Evolutionary conservation across 2,888 invertebrate species (phyloP), one percentile per base, ranked within the genome.

Genomic region (Octonoba sinensis): DNA sequence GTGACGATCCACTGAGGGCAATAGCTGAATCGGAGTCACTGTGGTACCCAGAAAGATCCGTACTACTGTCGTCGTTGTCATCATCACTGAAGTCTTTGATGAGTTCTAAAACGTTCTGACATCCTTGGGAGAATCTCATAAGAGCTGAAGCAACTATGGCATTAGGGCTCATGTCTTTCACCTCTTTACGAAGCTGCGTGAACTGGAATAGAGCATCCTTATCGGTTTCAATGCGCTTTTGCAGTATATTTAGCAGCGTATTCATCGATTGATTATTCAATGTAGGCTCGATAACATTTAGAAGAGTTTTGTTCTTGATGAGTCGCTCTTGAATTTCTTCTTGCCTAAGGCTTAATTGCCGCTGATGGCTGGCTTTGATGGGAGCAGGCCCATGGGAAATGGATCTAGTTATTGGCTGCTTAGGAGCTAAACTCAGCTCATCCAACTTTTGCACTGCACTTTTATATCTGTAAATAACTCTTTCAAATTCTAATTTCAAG

Each of bases 241-340:
- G 92, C 54, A 96, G 90, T 60, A 90, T 90, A 15, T 89, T 84
- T 82, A 96, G 90, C 71, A 96, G 91, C 88, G 94, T 94, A 86
- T 94, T 92, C 86, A 96, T 88, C 3, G 93, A 93, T 36, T 94
- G 93, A 87, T 95, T 95, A 87, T 94, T 94, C 86, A 96, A 90
- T 81, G 95, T 93, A 59, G 96, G 91, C 85, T 91, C 91, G 16
- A 90, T 89, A 13, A 90, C 89, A 86, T 91, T 96, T 83, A 96
- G 90, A 49, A 96, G 90, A 0, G 95, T 94, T 89, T 96, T 96
- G 90, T 97, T 96, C 89, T 96, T 96, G 86, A 96, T 96, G 74
- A 97, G 91, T 0, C 96, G 90, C 85, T 95, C 93, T 88, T 96
- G 96, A 66, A 97, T 95, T 88, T 96, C 96, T 13, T 92, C 92